Evolutionary conservation across 2,888 invertebrate species (phyloP), one percentile per base, ranked within the genome.

Genomic region (Cheilosia soror): DNA sequence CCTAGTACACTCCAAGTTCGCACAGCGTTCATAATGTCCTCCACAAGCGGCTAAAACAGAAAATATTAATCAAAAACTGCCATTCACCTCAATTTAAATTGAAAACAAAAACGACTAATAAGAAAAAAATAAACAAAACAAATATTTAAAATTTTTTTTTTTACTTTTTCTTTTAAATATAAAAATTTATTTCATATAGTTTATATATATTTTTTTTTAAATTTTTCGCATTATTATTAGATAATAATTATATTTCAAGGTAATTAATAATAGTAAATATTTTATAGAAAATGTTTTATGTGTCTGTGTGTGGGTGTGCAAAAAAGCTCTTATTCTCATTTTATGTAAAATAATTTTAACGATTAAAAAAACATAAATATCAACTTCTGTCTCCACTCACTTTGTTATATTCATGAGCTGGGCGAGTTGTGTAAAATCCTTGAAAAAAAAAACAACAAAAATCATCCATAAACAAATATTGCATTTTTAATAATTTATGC

Each of bases 221-320:
- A 83, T 42, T 73, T 77, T 71, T 73, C 68, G 62, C 53, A 69
- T 72, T 78, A 73, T 83, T 83, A 69, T 83, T 78, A 72, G 77
- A 83, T 72, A 82, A 82, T 82, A 82, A 82, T 73, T 72, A 42
- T 83, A 68, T 68, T 78, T 83, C 78, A 73, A 82, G 77, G 77
- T 82, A 77, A 57, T 63, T 73, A 73, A 68, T 73, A 63, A 73
- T 78, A 62, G 58, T 63, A 53, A 55, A 58, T 82, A 77, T 81
- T 55, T 60, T 44, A 77, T 82, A 77, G 77, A 77, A 82, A 11
- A 65, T 65, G 25, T 29, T 42, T 15, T 57, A 7, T 57, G 13
- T 40, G 60, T 60, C 6, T 37, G 27, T 58, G 44, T 72, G 65
- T 78, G 20, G 20, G 79, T 71, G 83, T 78, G 83, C 72, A 73